phyloP scores from a whole-genome alignment of 2,888 invertebrate genomes.

The Leucophenga montana region DNA sequence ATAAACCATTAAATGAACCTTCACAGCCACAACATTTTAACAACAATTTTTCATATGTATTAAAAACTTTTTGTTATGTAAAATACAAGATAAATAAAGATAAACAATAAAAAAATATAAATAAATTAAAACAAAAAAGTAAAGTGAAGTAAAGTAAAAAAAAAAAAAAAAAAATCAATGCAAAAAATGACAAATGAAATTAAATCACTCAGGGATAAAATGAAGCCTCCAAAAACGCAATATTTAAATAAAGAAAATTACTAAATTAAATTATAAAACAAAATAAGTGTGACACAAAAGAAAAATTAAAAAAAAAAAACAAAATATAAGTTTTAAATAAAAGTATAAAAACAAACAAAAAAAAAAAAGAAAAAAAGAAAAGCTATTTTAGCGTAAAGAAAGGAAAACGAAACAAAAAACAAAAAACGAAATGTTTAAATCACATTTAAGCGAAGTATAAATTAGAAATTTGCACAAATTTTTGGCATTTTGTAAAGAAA shows the following conservation, averaged over 20 bases:
- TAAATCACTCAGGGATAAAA: slow-evolving; percentile 73
- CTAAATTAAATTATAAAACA: slow-evolving; percentile 44
- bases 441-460: slow-evolving; percentile 59
- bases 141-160: too few relatives aligned
- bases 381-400: slow-evolving; percentile 34
- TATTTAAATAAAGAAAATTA: slow-evolving; percentile 55
- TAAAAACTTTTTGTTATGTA: slow-evolving; percentile 37
- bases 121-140: slow-evolving; percentile 38
- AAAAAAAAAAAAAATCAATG: slow-evolving; percentile 59
- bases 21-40: slow-evolving; percentile 46
- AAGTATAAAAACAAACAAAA: too few relatives aligned
- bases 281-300: slow-evolving; percentile 26
- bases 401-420: slow-evolving; percentile 44
- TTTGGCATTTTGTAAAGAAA: slow-evolving; percentile 65
- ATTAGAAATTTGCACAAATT: slow-evolving; percentile 67
- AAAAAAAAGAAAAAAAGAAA: too few relatives aligned
- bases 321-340: slow-evolving; percentile 64
- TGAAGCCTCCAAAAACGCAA: slow-evolving; percentile 72
- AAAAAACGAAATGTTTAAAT: slow-evolving; percentile 61
- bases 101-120: slow-evolving; percentile 55
- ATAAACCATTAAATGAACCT: slow-evolving; percentile 56
- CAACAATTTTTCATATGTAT: slow-evolving; percentile 33
- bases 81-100: slow-evolving; percentile 55
- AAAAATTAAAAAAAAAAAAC: slow-evolving; percentile 39
- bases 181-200: slow-evolving; percentile 69